These are phyloP conservation scores for Eurois occulta DNA, from an alignment of 2,888 invertebrate genomes.

Conservation along the genomic window DNA sequence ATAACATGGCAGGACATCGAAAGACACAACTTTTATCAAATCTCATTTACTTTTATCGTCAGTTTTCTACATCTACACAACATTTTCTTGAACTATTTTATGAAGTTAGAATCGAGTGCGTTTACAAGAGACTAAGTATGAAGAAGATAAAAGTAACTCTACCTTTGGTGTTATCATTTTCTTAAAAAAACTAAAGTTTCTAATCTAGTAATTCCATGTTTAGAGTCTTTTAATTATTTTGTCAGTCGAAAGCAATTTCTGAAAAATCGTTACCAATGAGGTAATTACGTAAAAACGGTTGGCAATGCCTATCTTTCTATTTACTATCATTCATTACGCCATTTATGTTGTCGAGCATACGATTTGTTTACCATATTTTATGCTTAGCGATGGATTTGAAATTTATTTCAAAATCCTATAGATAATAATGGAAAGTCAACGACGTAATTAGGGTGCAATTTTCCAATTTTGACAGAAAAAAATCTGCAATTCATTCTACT, in stretches of 20 bases:
- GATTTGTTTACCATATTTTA: not conserved
- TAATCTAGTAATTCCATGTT: not conserved
- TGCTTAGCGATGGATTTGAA: not conserved
- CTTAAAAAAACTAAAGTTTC: not conserved
- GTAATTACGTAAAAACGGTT: not conserved
- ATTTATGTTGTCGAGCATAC: no score
- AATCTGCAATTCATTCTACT: not conserved
- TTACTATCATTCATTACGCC: not conserved
- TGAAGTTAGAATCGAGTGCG: constrained; percentile 9
- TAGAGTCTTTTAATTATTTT: not conserved
- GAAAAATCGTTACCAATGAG: not conserved
- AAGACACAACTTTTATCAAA: not conserved
- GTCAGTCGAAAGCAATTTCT: not conserved
- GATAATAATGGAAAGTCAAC: no score
- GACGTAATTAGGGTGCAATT: not conserved
- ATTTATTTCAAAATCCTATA: not conserved
- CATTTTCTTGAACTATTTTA: constrained; percentile 13
- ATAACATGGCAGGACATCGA: not conserved
- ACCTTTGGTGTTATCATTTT: not conserved
- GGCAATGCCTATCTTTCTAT: not conserved
- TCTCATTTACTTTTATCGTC: not conserved
- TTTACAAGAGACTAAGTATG: not conserved
- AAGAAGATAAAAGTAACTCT: constrained; percentile 4
- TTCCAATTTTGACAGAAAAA: no score
- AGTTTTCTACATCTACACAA: constrained; percentile 1